Conservation (phyloP, 2,113 vertebrate genomes). For the Hypanus sabinus region DNA sequence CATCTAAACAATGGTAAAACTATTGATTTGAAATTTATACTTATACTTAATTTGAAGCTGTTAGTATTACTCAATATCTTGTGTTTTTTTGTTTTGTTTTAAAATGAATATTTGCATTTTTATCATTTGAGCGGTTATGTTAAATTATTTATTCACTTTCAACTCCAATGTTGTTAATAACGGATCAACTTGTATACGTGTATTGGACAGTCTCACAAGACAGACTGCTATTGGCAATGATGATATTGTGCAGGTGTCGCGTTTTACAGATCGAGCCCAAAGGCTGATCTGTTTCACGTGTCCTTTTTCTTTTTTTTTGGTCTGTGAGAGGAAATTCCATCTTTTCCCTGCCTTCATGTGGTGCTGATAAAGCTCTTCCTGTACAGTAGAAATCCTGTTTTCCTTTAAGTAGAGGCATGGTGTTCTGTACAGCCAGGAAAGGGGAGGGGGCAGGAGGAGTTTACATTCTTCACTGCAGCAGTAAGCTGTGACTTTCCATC, state of each 20-base stretch:
- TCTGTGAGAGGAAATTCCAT: constrained; percentile 91
- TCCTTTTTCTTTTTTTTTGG: constrained; percentile 52
- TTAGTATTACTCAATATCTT: background rate
- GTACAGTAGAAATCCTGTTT: constrained; percentile 95
- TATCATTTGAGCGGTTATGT: background rate
- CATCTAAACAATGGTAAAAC: constrained; percentile 44
- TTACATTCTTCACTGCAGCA: constrained; percentile 54
- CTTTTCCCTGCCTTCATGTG: constrained; percentile 87
- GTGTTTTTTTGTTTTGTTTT: background rate
- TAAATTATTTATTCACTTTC: background rate
- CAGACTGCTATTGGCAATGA: background rate
- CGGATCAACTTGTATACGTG: no score
- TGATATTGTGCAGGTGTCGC: constrained; percentile 65
- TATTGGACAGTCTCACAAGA: background rate
- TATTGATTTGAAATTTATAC: background rate
- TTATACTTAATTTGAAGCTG: background rate
- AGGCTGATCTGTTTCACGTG: constrained; percentile 63
- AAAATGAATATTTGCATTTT: background rate
- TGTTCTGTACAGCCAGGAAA: constrained; percentile 78
- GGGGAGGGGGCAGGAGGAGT: constrained; percentile 61
- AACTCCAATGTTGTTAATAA: background rate
- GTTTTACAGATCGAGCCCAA: constrained; percentile 50
- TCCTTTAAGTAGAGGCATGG: constrained; percentile 72
- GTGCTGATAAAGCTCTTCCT: constrained; percentile 97
- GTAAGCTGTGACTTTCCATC: constrained; percentile 47